Base-by-base conservation (phyloP, 1,140 invertebrate species). In the Tetramorium alpestre region DNA sequence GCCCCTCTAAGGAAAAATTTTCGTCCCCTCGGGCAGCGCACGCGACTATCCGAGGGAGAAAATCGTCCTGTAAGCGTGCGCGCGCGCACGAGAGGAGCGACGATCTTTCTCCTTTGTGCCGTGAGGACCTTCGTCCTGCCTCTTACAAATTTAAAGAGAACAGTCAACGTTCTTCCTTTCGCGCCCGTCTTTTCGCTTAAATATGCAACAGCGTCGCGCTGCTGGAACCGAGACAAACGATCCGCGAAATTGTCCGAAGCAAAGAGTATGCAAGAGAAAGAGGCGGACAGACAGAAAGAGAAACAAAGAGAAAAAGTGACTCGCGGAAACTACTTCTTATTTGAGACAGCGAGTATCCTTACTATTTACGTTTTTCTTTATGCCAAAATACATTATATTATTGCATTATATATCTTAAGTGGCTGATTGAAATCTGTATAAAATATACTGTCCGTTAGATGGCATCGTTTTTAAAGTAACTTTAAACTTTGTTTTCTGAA, bases 141-240 rank as follows among this genome's bases (percentile, higher is more conserved):
- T 85, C 64, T 72, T 47, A 65, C 65, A 75, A 56, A 22, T 73
- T 85, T 85, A 72, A 75, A 85, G 81, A 84, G 80, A 51, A 69
- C 70, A 86, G 85, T 86, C 85, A 86, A 86, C 77, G 47, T 84
- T 84, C 80, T 84, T 84, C 41, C 41, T 84, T 72, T 84, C 80
- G 56, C 54, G 41, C 11, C 38, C 69, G 69, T 84, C 80, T 75
- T 73, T 60, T 73, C 54, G 80, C 1, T 84, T 84, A 84, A 84
- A 84, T 73, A 84, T 84, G 80, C 80, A 84, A 84, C 54, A 75
- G 41, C n/a, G 25, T 75, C 54, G 54, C 41, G 54, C 69, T 82
- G 69, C 54, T 75, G 54, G 69, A 84, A 84, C 80, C 69, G 69
- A 84, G 69, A 84, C 69, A 84, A 84, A 84, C 80, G 80, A 75